A percentile compares a stretch with the other conserved stretches of the same genome.
These are phyloP conservation scores for Pandemis corylana DNA, from an alignment of 2,888 invertebrate genomes.

Conservation along the genomic window DNA sequence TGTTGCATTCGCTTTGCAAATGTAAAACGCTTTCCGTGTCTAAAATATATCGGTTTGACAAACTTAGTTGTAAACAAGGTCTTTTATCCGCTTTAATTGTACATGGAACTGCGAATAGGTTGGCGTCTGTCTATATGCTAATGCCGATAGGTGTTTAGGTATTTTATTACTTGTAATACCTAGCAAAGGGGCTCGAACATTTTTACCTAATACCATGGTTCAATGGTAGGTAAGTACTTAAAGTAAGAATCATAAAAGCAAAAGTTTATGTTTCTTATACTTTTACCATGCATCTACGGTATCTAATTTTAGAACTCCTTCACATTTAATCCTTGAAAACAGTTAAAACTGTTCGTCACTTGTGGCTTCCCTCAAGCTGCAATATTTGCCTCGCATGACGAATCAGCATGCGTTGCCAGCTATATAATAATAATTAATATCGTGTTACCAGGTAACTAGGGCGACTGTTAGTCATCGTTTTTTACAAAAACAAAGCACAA, in stretches of 20 bases:
- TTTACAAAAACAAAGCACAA: slow-evolving; percentile 71
- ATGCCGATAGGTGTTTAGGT: not conserved
- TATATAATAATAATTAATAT: slow-evolving; percentile 46
- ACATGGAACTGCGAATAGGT: slow-evolving; percentile 5
- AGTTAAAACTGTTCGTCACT: not conserved
- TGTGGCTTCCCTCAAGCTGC: not conserved
- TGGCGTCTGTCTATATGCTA: not conserved
- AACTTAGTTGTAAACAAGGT: slow-evolving; percentile 71
- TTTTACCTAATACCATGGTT: not conserved
- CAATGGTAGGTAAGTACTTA: not conserved
- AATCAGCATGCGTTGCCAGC: slow-evolving; percentile 20
- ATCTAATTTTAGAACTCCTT: not conserved
- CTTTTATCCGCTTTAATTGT: slow-evolving; percentile 39
- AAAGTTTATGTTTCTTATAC: not conserved
- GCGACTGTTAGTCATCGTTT: slow-evolving; percentile 54
- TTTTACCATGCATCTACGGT: not conserved
- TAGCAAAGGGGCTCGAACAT: not conserved
- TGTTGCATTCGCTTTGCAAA: slow-evolving; percentile 70
- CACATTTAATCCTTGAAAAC: not conserved
- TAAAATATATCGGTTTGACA: slow-evolving; percentile 56
- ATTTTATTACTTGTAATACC: not conserved
- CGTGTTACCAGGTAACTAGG: slow-evolving; percentile 60
- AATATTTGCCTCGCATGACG: slow-evolving; percentile 9
- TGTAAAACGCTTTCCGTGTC: slow-evolving; percentile 42
- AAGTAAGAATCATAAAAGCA: not conserved